A percentile compares a stretch with the other conserved stretches of the same genome.
phyloP scores from a whole-genome alignment of 2,888 invertebrate genomes.

The Tiliacea citrago region DNA sequence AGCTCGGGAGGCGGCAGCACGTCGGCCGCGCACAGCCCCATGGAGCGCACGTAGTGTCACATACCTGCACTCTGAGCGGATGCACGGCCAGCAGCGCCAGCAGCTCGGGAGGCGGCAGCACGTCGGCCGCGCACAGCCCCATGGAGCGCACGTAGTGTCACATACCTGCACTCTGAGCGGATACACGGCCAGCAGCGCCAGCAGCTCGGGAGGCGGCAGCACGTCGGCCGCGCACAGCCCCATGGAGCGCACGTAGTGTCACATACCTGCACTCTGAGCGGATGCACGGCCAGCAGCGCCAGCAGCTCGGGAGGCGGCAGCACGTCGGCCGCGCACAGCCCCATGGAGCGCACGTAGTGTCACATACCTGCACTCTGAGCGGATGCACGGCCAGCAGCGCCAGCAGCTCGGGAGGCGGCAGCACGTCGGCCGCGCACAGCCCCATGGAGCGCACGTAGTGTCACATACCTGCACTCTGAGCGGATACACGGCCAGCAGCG shows the following conservation, averaged over 20 bases:
- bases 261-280: conserved; percentile 95
- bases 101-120: conserved; percentile 95
- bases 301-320: conserved; percentile 95
- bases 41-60: conserved; percentile 91
- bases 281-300: conserved; percentile 96
- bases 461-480: conserved; percentile 94
- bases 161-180: conserved; percentile 96
- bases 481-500: conserved; percentile 97
- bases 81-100: conserved; percentile 97
- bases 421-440: conserved; percentile 93
- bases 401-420: conserved; percentile 95
- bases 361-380: conserved; percentile 94
- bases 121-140: conserved; percentile 94
- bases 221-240: conserved; percentile 94
- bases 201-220: conserved; percentile 94
- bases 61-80: conserved; percentile 96
- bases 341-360: conserved; percentile 93
- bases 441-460: conserved; percentile 94
- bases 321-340: conserved; percentile 94
- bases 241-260: conserved; percentile 92
- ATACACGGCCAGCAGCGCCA: conserved; percentile 96
- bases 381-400: conserved; percentile 97
- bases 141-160: conserved; percentile 92
- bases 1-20: conserved; percentile 95
- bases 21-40: conserved; percentile 94